A percentile compares a stretch with the other conserved stretches of the same genome.
phyloP scores from a whole-genome alignment of 1,140 invertebrate species.

The Andricus grossulariae region DNA sequence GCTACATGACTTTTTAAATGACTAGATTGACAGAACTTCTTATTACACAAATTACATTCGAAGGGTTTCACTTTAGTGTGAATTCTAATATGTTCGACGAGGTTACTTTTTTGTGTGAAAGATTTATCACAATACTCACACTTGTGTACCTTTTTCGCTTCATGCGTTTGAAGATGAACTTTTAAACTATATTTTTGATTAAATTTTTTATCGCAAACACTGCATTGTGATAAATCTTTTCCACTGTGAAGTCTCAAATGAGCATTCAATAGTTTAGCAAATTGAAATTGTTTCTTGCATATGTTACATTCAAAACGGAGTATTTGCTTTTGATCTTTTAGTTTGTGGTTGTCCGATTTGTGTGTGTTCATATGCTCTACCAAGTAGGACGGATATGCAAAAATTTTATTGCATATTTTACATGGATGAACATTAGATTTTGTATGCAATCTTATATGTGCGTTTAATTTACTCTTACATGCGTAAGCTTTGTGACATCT shows the following conservation, averaged over 20 bases:
- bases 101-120: slow-evolving; percentile 75
- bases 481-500: slow-evolving; percentile 69
- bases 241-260: slow-evolving; percentile 70
- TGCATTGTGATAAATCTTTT: slow-evolving; percentile 65
- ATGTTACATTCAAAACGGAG: slow-evolving; percentile 62
- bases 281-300: slow-evolving; percentile 66
- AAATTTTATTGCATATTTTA: slow-evolving; percentile 70
- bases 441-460: slow-evolving; percentile 69
- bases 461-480: slow-evolving; percentile 71
- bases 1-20: slow-evolving; percentile 71
- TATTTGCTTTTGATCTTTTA: slow-evolving; percentile 25
- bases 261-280: slow-evolving; percentile 65
- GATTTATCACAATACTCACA: slow-evolving; percentile 76
- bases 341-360: slow-evolving; percentile 39
- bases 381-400: slow-evolving; percentile 72
- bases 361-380: slow-evolving; percentile 70
- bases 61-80: slow-evolving; percentile 77
- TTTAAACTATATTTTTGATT: slow-evolving; percentile 69
- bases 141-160: slow-evolving; percentile 67
- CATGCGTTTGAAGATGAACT: slow-evolving; percentile 67
- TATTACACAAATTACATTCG: slow-evolving; percentile 73
- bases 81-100: slow-evolving; percentile 75
- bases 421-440: slow-evolving; percentile 69
- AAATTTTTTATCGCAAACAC: slow-evolving; percentile 75
- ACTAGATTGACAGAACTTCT: slow-evolving; percentile 70